Evolutionary conservation across 2,888 invertebrate species (phyloP).

Genomic region (Scaptodrosophila latifasciaeformis): DNA sequence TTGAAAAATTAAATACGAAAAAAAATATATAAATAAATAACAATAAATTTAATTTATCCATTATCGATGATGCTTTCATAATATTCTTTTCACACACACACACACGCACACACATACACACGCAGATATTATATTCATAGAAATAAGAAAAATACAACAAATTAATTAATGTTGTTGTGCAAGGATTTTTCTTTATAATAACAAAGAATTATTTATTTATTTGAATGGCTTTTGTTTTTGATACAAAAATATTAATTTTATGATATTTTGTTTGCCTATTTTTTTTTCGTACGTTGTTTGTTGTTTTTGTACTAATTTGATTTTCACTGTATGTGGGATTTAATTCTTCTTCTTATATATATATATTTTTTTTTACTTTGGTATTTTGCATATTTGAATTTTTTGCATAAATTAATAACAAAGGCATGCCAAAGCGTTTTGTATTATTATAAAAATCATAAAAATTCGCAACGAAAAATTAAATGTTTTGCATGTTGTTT

Average conservation of each 20-base stretch:
- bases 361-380: background rate
- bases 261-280: constrained; percentile 7
- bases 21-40: too few species aligned
- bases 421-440: constrained; percentile 46
- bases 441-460: background rate
- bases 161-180: constrained; percentile 52
- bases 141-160: constrained; percentile 14
- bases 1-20: too few species aligned
- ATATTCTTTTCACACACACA: too few species aligned
- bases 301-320: constrained; percentile 12
- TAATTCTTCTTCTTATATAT: background rate
- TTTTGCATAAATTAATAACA: constrained; percentile 50
- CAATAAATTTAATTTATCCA: too few species aligned
- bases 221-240: constrained; percentile 16
- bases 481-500: too few species aligned
- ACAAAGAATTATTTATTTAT: constrained; percentile 27
- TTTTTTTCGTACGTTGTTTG: constrained; percentile 46
- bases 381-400: background rate
- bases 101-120: too few species aligned
- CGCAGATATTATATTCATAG: too few species aligned
- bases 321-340: background rate
- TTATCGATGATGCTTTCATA: too few species aligned
- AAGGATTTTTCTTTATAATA: constrained; percentile 54
- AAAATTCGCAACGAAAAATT: constrained; percentile 1
- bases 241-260: constrained; percentile 10